A percentile compares a stretch with the other conserved stretches of the same genome.
These are phyloP conservation scores for Leptodactylus fallax DNA, from an alignment of 2,797 vertebrate genomes.

Conservation along the genomic window DNA sequence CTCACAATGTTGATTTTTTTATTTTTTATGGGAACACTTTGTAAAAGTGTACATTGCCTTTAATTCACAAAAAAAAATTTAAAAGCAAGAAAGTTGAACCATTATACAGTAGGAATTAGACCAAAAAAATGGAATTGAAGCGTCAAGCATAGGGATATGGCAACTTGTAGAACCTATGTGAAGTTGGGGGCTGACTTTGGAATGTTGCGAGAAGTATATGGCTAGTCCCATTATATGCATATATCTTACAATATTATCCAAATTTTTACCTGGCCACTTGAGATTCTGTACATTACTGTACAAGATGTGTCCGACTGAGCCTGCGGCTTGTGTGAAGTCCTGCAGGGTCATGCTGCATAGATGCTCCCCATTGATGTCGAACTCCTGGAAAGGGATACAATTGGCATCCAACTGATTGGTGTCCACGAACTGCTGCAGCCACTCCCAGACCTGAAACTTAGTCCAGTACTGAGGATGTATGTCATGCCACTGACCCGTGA, in stretches of 20 bases:
- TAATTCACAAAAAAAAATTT: too few species aligned
- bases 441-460: constrained; percentile 98
- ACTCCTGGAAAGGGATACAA: constrained; percentile 93
- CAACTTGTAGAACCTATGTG: too few species aligned
- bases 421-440: constrained; percentile 96
- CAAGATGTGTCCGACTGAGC: constrained; percentile 88
- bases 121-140: too few species aligned
- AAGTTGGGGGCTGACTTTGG: not conserved
- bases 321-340: constrained; percentile 89
- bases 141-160: too few species aligned
- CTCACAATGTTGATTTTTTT: too few species aligned
- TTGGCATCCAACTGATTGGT: constrained; percentile 93
- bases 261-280: constrained; percentile 86
- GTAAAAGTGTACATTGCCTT: too few species aligned
- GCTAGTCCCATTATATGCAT: not conserved
- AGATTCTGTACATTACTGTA: constrained; percentile 91
- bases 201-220: not conserved
- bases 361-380: constrained; percentile 92
- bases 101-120: too few species aligned
- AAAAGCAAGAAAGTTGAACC: too few species aligned
- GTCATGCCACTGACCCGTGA: constrained; percentile 87
- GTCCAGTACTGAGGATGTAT: constrained; percentile 94
- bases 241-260: not conserved
- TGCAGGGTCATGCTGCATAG: constrained; percentile 91
- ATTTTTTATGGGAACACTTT: too few species aligned